phyloP scores from a whole-genome alignment of 2,113 vertebrate genomes.

The Herpetotheres cachinnans region DNA sequence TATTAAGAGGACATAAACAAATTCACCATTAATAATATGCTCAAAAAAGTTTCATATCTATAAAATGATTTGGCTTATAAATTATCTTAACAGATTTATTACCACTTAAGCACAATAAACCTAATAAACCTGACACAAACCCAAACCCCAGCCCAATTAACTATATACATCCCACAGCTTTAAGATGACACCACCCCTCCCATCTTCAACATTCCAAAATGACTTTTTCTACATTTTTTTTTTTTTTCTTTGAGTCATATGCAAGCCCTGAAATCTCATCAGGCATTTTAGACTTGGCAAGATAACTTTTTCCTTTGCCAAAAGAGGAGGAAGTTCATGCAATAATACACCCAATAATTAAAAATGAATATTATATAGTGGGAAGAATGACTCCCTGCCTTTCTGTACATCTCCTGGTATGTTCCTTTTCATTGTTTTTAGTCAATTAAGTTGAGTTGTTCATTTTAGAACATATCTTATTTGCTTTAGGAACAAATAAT shows the following conservation, averaged over 20 bases:
- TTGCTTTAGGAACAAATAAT: not conserved
- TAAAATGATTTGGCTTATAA: not conserved
- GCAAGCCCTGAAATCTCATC: not conserved
- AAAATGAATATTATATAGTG: not conserved
- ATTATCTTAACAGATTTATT: not conserved
- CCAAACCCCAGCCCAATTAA: not conserved
- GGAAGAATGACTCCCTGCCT: not conserved
- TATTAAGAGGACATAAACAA: not conserved
- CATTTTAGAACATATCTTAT: not conserved
- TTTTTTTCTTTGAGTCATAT: not conserved
- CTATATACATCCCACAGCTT: not conserved
- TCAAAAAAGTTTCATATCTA: not conserved
- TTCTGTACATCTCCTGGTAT: not conserved
- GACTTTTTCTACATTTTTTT: not conserved
- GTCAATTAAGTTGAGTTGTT: not conserved
- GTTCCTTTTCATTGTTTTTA: not conserved
- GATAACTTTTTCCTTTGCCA: not conserved
- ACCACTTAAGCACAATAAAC: not conserved
- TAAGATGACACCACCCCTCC: not conserved
- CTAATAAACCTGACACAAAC: not conserved
- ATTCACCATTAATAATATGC: not conserved
- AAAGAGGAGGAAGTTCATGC: conserved; percentile 1
- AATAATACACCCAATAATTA: not conserved
- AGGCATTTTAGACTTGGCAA: conserved; percentile 25
- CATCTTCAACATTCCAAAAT: not conserved